Percentiles rank a stretch among this genome's conserved stretches.
Evolutionary conservation across 2,113 vertebrate species (phyloP).

Genomic region (Spea multiplicata): DNA sequence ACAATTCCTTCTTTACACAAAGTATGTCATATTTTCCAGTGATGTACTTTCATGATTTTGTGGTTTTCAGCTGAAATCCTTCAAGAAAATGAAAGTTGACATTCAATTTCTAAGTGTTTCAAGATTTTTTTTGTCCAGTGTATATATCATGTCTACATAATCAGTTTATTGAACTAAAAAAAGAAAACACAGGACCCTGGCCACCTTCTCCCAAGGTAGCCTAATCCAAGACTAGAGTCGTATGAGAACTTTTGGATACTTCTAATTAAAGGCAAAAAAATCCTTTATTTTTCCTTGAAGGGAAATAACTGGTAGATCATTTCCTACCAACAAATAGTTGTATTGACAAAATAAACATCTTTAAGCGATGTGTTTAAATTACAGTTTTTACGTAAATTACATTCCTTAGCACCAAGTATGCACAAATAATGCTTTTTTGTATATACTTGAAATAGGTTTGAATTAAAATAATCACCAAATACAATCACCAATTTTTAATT

Average conservation of each 20-base stretch:
- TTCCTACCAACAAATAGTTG: neutral
- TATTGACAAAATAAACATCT: neutral
- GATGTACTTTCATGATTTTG: conserved; percentile 27
- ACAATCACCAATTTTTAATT: no score
- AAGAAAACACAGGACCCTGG: conserved; percentile 46
- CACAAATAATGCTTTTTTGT: no score
- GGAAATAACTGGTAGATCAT: neutral
- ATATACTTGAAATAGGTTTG: no score
- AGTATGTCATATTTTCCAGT: neutral
- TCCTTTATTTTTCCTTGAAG: conserved; percentile 22
- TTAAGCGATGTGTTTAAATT: neutral
- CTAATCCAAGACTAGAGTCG: neutral
- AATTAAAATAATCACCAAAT: no score
- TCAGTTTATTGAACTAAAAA: conserved; percentile 60
- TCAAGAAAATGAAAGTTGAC: conserved; percentile 61
- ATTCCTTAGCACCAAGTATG: no score
- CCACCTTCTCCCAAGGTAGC: conserved; percentile 45
- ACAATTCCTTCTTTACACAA: neutral
- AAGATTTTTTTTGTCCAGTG: conserved; percentile 54
- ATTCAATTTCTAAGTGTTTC: conserved; percentile 57
- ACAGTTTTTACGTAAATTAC: neutral
- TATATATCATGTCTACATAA: conserved; percentile 60
- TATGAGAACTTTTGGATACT: conserved; percentile 5
- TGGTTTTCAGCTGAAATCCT: conserved; percentile 51
- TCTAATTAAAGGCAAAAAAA: conserved; percentile 37